These are phyloP conservation scores for Yponomeuta sedellus DNA, from an alignment of 2,888 invertebrate species.

Conservation along the genomic window DNA sequence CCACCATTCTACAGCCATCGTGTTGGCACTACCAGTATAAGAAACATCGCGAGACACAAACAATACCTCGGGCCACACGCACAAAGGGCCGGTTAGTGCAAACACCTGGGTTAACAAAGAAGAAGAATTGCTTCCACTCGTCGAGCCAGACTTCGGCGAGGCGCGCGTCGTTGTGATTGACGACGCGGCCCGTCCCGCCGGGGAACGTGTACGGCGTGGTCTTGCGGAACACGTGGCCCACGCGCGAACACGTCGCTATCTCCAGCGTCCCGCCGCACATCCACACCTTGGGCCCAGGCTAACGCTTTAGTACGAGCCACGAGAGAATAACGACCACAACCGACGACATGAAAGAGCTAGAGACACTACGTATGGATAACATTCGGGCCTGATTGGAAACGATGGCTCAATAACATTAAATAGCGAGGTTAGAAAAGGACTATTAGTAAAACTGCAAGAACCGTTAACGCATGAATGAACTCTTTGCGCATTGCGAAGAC, in stretches of 20 bases:
- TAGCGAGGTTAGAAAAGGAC: too few relatives aligned
- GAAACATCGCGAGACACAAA: neutral
- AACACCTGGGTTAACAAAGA: slow-evolving; percentile 97
- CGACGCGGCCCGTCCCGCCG: slow-evolving; percentile 96
- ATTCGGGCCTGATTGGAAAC: too few relatives aligned
- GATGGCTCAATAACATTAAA: too few relatives aligned
- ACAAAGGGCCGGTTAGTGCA: neutral
- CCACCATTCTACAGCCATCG: too few relatives aligned
- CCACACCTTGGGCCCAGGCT: slow-evolving; percentile 84
- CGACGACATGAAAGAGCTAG: too few relatives aligned
- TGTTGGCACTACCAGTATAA: too few relatives aligned
- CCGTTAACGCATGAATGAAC: too few relatives aligned
- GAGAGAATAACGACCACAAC: neutral
- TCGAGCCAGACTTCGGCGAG: slow-evolving; percentile 99
- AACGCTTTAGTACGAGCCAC: neutral
- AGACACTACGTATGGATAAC: too few relatives aligned
- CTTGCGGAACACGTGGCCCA: slow-evolving; percentile 98
- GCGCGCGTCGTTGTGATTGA: slow-evolving; percentile 99
- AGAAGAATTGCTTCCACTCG: slow-evolving; percentile 99
- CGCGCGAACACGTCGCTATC: slow-evolving; percentile 95
- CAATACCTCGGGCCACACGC: neutral
- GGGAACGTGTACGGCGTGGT: slow-evolving; percentile 99
- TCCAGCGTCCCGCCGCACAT: slow-evolving; percentile 97
- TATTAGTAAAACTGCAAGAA: too few relatives aligned
- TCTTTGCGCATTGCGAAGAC: too few relatives aligned